A percentile compares a stretch with the other conserved stretches of the same genome.
These are phyloP conservation scores for Therioaphis trifolii DNA, from an alignment of 2,888 invertebrate genomes.

Conservation along the genomic window DNA sequence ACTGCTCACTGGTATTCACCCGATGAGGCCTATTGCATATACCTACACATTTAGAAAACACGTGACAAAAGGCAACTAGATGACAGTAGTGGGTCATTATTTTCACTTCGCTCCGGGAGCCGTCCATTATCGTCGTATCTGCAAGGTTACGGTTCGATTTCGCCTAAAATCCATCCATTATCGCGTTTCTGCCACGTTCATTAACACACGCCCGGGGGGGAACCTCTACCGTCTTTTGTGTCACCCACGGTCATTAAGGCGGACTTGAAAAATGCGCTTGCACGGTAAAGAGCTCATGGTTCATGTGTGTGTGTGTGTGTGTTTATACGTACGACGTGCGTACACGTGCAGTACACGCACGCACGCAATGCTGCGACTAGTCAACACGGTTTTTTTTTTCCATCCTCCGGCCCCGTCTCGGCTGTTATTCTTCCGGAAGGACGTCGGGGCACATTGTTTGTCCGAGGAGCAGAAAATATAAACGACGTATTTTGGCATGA, in stretches of 20 bases:
- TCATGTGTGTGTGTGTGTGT: neutral
- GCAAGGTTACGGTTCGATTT: conserved; percentile 17
- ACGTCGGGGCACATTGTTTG: conserved; percentile 51
- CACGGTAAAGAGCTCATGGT: conserved; percentile 2
- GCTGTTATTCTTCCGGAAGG: conserved; percentile 38
- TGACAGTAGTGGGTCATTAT: neutral
- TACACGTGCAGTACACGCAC: neutral
- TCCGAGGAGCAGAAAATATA: conserved; percentile 9
- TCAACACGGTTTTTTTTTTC: conserved; percentile 19
- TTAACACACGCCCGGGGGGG: conserved; percentile 6
- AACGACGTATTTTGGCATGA: conserved; percentile 58
- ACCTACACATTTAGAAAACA: neutral
- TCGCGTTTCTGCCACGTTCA: conserved; percentile 41
- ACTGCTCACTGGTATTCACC: too few species aligned
- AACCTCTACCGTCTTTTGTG: conserved; percentile 27
- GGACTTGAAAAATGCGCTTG: conserved; percentile 35
- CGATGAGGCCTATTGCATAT: too few species aligned
- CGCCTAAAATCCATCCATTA: conserved; percentile 40
- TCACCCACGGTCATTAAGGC: conserved; percentile 27
- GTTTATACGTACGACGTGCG: neutral
- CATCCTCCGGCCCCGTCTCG: neutral
- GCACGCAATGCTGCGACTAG: too few species aligned
- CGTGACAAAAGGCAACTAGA: neutral
- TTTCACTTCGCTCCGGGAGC: neutral
- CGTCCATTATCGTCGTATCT: neutral